These are phyloP conservation scores for Dendrophyllia cribrosa DNA, from an alignment of 64 coral and sea anemone genomes.

Conservation along the genomic window DNA sequence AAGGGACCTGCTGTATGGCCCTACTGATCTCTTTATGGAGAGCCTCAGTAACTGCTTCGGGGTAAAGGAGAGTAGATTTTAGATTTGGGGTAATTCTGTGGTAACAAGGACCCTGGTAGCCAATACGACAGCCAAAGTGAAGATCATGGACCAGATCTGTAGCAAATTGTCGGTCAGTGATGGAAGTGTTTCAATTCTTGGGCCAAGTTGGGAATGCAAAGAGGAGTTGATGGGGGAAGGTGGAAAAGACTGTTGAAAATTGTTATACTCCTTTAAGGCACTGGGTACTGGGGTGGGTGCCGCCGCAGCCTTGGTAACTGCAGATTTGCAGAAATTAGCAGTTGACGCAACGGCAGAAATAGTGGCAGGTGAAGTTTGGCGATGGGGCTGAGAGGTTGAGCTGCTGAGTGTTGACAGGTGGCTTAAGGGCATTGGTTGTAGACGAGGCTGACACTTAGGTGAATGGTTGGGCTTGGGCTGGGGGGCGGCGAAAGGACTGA, in stretches of 20 bases:
- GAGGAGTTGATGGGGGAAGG: neutral
- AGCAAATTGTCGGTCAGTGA: neutral
- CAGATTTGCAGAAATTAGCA: neutral
- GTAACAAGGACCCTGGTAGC: neutral
- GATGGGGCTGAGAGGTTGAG: neutral
- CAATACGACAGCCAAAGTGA: neutral
- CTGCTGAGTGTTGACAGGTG: neutral
- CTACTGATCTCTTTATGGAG: neutral
- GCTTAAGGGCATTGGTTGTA: neutral
- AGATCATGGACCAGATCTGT: neutral
- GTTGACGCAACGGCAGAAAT: neutral
- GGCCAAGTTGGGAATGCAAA: neutral
- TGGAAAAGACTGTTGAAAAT: too few relatives aligned
- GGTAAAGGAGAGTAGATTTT: neutral
- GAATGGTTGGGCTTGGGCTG: neutral
- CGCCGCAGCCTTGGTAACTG: neutral
- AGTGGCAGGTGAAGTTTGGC: neutral
- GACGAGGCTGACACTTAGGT: neutral
- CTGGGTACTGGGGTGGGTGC: neutral
- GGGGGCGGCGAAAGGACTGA: neutral
- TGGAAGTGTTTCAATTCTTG: neutral
- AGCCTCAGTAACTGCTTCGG: neutral
- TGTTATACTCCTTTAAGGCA: neutral
- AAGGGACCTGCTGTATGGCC: neutral
- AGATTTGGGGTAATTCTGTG: neutral